Conservation (phyloP, 1,140 invertebrate genomes). For the Lasioglossum baleicum region DNA sequence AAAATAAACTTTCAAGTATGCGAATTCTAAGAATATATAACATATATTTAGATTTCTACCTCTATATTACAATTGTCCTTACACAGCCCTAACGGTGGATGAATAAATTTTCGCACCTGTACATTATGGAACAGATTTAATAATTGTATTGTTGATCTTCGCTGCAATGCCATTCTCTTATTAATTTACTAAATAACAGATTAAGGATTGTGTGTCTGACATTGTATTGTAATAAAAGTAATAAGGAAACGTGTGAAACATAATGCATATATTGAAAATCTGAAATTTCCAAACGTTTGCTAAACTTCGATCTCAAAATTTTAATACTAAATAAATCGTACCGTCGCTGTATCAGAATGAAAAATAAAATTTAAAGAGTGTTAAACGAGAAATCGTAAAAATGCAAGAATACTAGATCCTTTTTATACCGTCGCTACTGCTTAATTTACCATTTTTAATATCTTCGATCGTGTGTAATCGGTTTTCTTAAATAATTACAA, state of each 20-base stretch:
- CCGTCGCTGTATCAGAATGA: too few relatives aligned
- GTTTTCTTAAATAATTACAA: too few relatives aligned
- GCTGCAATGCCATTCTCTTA: slow-evolving; percentile 3
- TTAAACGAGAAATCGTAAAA: not conserved
- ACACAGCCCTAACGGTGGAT: too few relatives aligned
- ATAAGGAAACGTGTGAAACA: slow-evolving; percentile 8
- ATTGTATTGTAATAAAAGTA: not conserved
- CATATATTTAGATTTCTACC: too few relatives aligned
- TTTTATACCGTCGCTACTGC: too few relatives aligned
- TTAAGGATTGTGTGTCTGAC: not conserved
- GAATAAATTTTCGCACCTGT: too few relatives aligned
- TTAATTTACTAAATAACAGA: not conserved
- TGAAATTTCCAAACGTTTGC: not conserved
- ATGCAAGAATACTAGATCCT: not conserved
- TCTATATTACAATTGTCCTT: too few relatives aligned
- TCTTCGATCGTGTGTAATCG: too few relatives aligned
- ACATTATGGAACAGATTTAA: not conserved
- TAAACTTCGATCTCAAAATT: not conserved
- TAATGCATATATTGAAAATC: not conserved
- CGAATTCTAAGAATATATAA: too few relatives aligned
- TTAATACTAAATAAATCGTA: not conserved
- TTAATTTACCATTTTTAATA: too few relatives aligned
- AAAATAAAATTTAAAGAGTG: not conserved
- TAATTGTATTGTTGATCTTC: not conserved
- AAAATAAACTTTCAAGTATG: too few relatives aligned